Percentiles rank a stretch among this genome's conserved stretches.
phyloP scores from a whole-genome alignment of 2,797 vertebrate genomes.

The Channallabes apus region DNA sequence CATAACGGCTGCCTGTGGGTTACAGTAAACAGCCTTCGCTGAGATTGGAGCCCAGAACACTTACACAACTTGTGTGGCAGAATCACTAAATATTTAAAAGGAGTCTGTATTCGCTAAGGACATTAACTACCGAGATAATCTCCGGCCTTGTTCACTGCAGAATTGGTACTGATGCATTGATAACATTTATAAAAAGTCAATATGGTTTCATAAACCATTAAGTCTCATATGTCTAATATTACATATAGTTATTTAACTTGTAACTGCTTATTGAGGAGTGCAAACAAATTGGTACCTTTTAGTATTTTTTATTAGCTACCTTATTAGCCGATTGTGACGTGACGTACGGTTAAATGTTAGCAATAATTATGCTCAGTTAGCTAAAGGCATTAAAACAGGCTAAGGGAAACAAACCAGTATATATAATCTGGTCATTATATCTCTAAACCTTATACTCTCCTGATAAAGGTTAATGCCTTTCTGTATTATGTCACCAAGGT shows the following conservation, averaged over 20 bases:
- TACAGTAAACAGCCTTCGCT: constrained; percentile 7
- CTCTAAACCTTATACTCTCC: too few relatives aligned
- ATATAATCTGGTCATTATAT: not conserved
- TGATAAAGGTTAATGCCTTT: not conserved
- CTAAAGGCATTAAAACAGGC: not conserved
- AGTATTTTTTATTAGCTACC: not conserved
- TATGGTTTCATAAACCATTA: not conserved
- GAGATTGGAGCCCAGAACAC: not conserved
- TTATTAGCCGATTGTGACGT: not conserved
- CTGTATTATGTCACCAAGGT: not conserved
- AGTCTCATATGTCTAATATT: not conserved
- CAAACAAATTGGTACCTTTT: not conserved
- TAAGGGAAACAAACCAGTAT: not conserved
- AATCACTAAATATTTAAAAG: constrained; percentile 31
- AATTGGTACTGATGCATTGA: not conserved
- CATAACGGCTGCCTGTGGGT: constrained; percentile 4
- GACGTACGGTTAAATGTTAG: not conserved
- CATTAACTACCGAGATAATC: not conserved
- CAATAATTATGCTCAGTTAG: not conserved
- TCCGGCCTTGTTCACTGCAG: not conserved
- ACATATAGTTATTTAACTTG: not conserved
- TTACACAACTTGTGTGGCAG: constrained; percentile 10
- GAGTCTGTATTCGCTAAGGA: constrained; percentile 44
- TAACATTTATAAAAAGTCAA: not conserved
- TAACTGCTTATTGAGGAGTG: not conserved